Conservation (phyloP, 2,888 invertebrate species). For the Drosophila phalerata region DNA sequence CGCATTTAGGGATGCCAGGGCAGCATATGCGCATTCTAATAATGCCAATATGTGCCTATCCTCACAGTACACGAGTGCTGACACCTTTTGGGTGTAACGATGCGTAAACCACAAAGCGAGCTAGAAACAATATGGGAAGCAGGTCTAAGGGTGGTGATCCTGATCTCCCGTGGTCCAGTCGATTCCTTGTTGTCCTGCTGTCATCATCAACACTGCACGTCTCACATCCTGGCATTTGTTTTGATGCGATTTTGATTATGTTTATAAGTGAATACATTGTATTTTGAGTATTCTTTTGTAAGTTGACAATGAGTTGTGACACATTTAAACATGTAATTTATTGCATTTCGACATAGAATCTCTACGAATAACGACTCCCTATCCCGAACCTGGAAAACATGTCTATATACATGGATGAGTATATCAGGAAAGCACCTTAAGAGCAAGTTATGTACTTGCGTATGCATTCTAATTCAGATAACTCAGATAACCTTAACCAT, state of each 20-base stretch:
- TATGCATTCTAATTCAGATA: constrained; percentile 42
- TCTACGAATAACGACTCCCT: not conserved
- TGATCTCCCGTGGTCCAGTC: constrained; percentile 36
- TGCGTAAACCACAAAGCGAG: constrained; percentile 52
- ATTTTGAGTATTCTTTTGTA: constrained; percentile 38
- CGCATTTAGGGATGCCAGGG: constrained; percentile 38
- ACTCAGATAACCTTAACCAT: constrained; percentile 26
- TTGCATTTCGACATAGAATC: constrained; percentile 23
- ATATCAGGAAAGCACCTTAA: constrained; percentile 34
- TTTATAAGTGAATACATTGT: constrained; percentile 67
- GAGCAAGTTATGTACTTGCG: constrained; percentile 35
- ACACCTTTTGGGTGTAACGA: constrained; percentile 38
- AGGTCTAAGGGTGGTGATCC: constrained; percentile 38
- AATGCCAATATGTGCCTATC: constrained; percentile 66
- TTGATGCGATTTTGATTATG: constrained; percentile 78
- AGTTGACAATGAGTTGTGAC: constrained; percentile 42
- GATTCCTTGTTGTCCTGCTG: constrained; percentile 46
- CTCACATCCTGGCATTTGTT: constrained; percentile 58
- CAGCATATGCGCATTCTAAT: constrained; percentile 65
- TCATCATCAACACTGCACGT: constrained; percentile 64
- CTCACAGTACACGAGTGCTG: not conserved
- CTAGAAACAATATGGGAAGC: constrained; percentile 1
- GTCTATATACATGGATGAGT: not conserved
- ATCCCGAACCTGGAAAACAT: not conserved
- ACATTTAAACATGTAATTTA: constrained; percentile 65